phyloP scores from a whole-genome alignment of 1,140 invertebrate species.

The Cherax destructor region DNA sequence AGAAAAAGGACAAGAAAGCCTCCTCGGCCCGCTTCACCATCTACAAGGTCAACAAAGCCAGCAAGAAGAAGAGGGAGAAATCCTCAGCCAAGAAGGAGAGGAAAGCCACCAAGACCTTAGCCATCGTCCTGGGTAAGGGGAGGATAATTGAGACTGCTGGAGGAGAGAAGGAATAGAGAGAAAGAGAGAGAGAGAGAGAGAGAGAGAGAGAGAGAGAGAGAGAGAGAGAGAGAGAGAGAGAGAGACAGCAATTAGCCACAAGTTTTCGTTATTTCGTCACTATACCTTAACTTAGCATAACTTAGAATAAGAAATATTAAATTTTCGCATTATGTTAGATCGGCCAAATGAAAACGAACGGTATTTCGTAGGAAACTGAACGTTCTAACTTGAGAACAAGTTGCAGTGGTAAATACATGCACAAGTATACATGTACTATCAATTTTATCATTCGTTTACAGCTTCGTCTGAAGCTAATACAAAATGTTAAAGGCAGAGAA shows the following conservation, averaged over 20 bases:
- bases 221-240: background rate
- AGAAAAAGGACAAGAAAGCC: constrained; percentile 71
- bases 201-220: background rate
- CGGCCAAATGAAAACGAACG: no score
- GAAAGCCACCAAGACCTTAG: constrained; percentile 99
- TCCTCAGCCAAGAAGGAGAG: constrained; percentile 96
- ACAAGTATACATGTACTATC: no score
- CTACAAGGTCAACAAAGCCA: constrained; percentile 95
- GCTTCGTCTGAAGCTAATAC: no score
- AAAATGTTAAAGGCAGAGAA: no score
- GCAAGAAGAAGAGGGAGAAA: constrained; percentile 94
- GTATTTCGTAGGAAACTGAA: no score
- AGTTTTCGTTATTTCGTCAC: no score
- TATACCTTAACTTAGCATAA: no score
- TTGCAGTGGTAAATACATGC: no score
- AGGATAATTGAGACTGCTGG: background rate
- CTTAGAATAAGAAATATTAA: no score
- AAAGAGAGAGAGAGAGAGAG: background rate
- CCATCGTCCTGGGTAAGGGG: constrained; percentile 95
- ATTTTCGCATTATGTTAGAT: no score
- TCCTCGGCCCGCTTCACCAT: constrained; percentile 85
- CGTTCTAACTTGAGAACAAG: no score
- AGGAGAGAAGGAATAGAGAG: constrained; percentile 1
- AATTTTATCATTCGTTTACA: no score
- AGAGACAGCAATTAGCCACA: background rate